Base-by-base conservation (phyloP, 1,140 invertebrate genomes). In the Bombus consobrinus region DNA sequence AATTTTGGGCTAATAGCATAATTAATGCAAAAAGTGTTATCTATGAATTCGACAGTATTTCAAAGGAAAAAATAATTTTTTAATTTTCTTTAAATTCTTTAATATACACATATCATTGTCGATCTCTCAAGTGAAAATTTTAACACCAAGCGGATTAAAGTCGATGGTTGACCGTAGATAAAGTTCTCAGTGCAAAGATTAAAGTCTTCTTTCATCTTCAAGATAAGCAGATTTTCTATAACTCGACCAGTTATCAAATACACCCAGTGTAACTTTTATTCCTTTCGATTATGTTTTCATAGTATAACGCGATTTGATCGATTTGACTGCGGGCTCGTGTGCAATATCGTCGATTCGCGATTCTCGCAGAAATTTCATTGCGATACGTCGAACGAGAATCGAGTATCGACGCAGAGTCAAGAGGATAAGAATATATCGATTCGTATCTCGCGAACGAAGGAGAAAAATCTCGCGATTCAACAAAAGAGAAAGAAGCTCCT, bases 241-340 rank as follows among this genome's bases (percentile, higher is more conserved):
- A 37, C 34, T 83, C 62, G 73, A 28, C 12, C 72, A 39, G 28
- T 59, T n/a, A 13, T 37, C 15, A 32, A 47, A 39, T 43, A 4
- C 66, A 64, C 80, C 64, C 69, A 41, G 62, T 72, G 71, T 62
- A 64, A 32, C 32, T 83, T 90, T 47, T 88, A 86, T 90, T 91
- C 77, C 71, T 83, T 78, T 84, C 85, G 59, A 88, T 89, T 92
- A 91, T 71, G 91, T 92, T 92, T 92, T 91, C 86, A 90, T 92
- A 90, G 87, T 92, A 90, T 89, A 90, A 91, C 83, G 80, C 83
- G 79, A 87, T 72, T 43, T 72, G 69, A 72, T 82, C 87, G 85
- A 88, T 82, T 83, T 71, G 64, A 88, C 78, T 81, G 85, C 84
- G 89, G 88, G 87, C 83, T 89, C 81, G 89, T 87, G 89, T 90